Evolutionary conservation across 2,888 invertebrate genomes (phyloP), one percentile per base, ranked within the genome.

Genomic region (Sphaerophoria taeniata): DNA sequence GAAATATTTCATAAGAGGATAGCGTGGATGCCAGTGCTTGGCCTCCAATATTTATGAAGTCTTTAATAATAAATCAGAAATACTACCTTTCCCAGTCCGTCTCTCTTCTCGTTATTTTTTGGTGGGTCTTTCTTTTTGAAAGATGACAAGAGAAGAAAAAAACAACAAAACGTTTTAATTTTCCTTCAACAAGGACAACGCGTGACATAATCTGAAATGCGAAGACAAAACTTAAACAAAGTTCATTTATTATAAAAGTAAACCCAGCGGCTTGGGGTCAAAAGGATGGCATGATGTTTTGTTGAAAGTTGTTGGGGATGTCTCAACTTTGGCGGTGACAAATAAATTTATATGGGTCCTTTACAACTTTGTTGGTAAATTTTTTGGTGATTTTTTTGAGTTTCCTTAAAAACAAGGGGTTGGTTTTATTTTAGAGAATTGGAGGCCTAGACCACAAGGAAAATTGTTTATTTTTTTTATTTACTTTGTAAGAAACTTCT

Each of bases 21-120:
- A 4, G 43, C 43, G 51, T 24, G 14, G 58, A 7, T 7, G 11
- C 14, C 16, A 9, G 7, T 49, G 9, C 33, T n/a, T n/a, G n/a
- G 9, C 31, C 9, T 7, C 9, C 61, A 53, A 74, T 69, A 79
- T 79, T 61, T 74, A 80, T 70, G 61, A 55, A 70, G 43, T 56
- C 49, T 33, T 73, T 69, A 70, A 69, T 60, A 70, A 67, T 67
- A 75, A 75, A 81, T 65, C 74, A 49, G 51, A 55, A 12, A 39
- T 43, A 16, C 12, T 6, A 0, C 16, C 5, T 47, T 24, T 7
- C 16, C 0, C 12, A 0, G 4, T 7, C 14, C 4, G 2, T 34
- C n/a, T 3, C 11, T 39, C 9, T 14, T 31, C 12, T 12, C 9
- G 11, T 47, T 34, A 16, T 39, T 43, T 63, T 47, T 33, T 33